Conservation (phyloP, 1,140 invertebrate genomes). For the Asobara japonica region DNA sequence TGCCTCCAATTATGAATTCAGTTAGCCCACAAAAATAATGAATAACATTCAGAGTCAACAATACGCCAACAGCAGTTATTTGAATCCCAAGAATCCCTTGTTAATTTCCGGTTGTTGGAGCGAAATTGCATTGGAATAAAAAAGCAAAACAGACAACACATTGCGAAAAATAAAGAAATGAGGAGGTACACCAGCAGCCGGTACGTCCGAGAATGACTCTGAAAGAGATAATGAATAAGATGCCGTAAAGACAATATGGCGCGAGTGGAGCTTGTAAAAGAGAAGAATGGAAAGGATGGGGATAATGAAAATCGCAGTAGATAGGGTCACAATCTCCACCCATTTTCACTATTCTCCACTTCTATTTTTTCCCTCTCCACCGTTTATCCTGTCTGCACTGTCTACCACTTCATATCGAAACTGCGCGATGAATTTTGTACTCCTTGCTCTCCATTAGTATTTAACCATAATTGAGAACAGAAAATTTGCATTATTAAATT, state of each 20-base stretch:
- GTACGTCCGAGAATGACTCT: not conserved
- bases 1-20: not conserved
- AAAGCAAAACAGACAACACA: not conserved
- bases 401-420: not conserved
- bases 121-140: not conserved
- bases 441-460: constrained; percentile 26
- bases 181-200: not conserved
- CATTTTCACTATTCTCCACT: constrained; percentile 6
- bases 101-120: not conserved
- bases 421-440: not conserved
- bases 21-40: not conserved
- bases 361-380: not conserved
- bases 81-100: not conserved
- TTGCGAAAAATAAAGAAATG: not conserved
- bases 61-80: not conserved
- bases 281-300: constrained; percentile 9
- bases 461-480: constrained; percentile 48
- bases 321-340: not conserved
- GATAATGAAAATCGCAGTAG: constrained; percentile 10
- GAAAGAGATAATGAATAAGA: constrained; percentile 21
- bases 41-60: not conserved
- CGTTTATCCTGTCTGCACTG: not conserved
- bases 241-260: constrained; percentile 17
- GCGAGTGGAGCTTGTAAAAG: constrained; percentile 9
- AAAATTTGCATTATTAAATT: constrained; percentile 48